These are phyloP conservation scores for Daphoenositta chrysoptera DNA, from an alignment of 2,113 vertebrate species.

Conservation along the genomic window DNA sequence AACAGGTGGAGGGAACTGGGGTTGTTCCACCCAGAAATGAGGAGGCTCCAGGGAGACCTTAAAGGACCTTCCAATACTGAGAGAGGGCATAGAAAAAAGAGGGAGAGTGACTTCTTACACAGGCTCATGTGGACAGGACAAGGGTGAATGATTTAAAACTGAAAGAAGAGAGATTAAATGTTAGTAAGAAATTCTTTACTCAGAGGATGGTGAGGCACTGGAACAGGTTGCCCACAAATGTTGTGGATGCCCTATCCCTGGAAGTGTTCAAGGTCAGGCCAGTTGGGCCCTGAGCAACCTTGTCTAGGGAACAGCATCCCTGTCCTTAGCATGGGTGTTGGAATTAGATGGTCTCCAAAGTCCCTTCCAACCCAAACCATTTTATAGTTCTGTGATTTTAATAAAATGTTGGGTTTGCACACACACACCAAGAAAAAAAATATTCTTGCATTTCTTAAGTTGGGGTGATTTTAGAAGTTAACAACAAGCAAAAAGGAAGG, in stretches of 20 bases:
- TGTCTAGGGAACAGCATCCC: background rate
- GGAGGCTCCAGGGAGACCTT: background rate
- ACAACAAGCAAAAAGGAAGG: background rate
- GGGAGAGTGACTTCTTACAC: background rate
- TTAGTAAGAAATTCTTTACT: background rate
- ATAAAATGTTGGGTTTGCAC: background rate
- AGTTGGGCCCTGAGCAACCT: background rate
- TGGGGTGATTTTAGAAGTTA: background rate
- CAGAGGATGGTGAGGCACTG: background rate
- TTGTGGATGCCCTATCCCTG: background rate
- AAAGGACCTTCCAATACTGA: background rate
- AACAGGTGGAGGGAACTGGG: background rate
- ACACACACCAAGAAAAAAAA: background rate
- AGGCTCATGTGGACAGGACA: background rate
- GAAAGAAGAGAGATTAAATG: background rate
- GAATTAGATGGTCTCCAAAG: background rate
- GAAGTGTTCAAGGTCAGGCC: background rate
- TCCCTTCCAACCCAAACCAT: background rate
- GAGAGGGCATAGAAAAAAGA: background rate
- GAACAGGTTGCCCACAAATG: background rate
- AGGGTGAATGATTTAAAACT: background rate
- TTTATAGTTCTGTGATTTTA: background rate
- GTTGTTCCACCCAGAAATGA: background rate
- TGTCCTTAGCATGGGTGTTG: background rate
- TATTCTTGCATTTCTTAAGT: background rate